Conservation (phyloP, 2,797 vertebrate species). For the Schizopygopsis pylzovi region DNA sequence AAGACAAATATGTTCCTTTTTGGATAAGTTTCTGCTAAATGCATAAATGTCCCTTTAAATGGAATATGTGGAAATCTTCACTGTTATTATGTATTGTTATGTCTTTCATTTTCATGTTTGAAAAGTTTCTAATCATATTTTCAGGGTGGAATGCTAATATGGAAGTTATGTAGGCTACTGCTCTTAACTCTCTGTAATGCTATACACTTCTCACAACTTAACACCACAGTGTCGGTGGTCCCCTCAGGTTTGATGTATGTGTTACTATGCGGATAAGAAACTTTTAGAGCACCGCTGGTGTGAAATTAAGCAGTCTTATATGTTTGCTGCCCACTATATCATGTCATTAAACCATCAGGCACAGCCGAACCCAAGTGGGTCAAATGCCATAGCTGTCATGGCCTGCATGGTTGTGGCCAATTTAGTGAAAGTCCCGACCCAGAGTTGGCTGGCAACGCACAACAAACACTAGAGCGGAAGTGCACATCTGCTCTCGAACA, state of each 20-base stretch:
- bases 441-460: conserved; percentile 39
- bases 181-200: conserved; percentile 37
- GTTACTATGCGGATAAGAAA: conserved; percentile 45
- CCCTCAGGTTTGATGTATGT: conserved; percentile 50
- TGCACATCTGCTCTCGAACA: conserved; percentile 38
- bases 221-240: conserved; percentile 51
- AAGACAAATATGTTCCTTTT: background rate
- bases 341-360: conserved; percentile 56
- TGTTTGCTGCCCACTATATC: conserved; percentile 50
- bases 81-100: background rate
- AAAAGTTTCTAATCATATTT: background rate
- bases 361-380: conserved; percentile 54
- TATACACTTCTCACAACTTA: conserved; percentile 54
- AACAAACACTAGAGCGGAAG: conserved; percentile 30
- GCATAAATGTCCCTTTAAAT: background rate
- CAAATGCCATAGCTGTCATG: conserved; percentile 56
- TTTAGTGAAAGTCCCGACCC: conserved; percentile 33
- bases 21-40: background rate
- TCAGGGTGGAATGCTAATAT: conserved; percentile 13
- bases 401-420: conserved; percentile 26
- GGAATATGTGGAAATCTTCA: background rate
- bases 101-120: background rate
- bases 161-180: conserved; percentile 37
- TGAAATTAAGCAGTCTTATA: conserved; percentile 49
- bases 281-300: conserved; percentile 21